Percentiles rank a stretch among this genome's conserved stretches.
phyloP scores from a whole-genome alignment of 2,888 invertebrate genomes.

The Lepetodrilus schrolli region DNA sequence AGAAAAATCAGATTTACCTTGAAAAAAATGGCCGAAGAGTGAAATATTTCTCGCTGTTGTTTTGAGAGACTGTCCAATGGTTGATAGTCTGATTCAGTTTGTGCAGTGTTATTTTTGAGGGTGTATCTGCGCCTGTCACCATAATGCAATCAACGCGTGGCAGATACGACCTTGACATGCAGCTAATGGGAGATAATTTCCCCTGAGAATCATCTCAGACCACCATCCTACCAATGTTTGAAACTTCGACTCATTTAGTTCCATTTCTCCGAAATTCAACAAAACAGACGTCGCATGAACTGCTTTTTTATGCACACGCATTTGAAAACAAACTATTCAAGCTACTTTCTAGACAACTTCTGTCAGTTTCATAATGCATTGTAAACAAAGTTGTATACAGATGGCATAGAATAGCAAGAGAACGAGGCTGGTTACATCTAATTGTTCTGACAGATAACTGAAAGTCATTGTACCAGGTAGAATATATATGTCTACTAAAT shows the following conservation, averaged over 20 bases:
- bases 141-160: neutral
- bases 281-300: neutral
- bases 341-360: neutral
- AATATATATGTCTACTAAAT: too few relatives aligned
- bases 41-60: conserved; percentile 10
- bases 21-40: neutral
- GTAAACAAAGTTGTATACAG: too few relatives aligned
- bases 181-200: conserved; percentile 1
- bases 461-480: too few relatives aligned
- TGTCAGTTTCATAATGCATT: too few relatives aligned
- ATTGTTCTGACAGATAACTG: too few relatives aligned
- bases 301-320: neutral
- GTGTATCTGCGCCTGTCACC: conserved; percentile 2
- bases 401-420: too few relatives aligned
- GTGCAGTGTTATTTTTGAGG: conserved; percentile 6
- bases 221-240: neutral
- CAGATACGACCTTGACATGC: neutral
- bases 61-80: neutral
- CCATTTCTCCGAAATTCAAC: neutral
- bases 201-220: neutral
- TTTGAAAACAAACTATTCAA: neutral
- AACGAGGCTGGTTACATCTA: too few relatives aligned
- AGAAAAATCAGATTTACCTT: conserved; percentile 20
- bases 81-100: neutral
- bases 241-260: neutral